Evolutionary conservation across 2,888 invertebrate species (phyloP), one percentile per base, ranked within the genome.

Genomic region (Drepanosiphum platanoidis): DNA sequence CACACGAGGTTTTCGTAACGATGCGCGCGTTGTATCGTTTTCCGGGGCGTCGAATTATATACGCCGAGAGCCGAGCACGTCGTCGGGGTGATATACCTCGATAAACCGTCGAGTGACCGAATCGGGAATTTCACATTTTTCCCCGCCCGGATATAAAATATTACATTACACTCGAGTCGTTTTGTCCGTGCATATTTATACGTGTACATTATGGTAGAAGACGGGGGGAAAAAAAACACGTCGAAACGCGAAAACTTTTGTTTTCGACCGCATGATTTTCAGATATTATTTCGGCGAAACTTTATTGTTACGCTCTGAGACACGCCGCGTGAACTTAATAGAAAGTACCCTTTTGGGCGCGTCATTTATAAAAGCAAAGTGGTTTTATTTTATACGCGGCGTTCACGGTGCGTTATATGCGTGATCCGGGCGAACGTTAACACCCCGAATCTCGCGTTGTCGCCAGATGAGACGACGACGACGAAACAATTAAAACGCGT

Each of bases 311-410:
- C 32, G 61, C 42, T 72, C 36, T n/a, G 30, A 72, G 71, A 82
- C 72, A 5, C n/a, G 81, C 72, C 61, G 81, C 61, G 61, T 82
- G 72, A 82, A 82, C 81, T 82, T 72, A 52, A 82, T 42, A 72
- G 81, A 72, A 72, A 72, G 61, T 61, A 61, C 39, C 42, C 71
- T 71, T 70, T 82, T 71, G n/a, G 32, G 42, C 81, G 5, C n/a
- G 61, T 42, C 61, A 82, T 81, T 81, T 81, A 81, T 71, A 81
- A n/a, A n/a, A 81, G 81, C 39, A 58, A 81, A 81, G 81, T 81
- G 71, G 30, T 58, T 30, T 61, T 68, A 32, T 81, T 81, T 81
- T 61, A 61, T 61, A 71, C n/a, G 22, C 58, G 61, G 22, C 58
- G 61, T 36, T 71, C 30, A 39, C 5, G 3, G 13, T 27, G 1